A percentile compares a stretch with the other conserved stretches of the same genome.
These are phyloP conservation scores for Matsumurasca onukii DNA, from an alignment of 1,140 invertebrate species.

Conservation along the genomic window DNA sequence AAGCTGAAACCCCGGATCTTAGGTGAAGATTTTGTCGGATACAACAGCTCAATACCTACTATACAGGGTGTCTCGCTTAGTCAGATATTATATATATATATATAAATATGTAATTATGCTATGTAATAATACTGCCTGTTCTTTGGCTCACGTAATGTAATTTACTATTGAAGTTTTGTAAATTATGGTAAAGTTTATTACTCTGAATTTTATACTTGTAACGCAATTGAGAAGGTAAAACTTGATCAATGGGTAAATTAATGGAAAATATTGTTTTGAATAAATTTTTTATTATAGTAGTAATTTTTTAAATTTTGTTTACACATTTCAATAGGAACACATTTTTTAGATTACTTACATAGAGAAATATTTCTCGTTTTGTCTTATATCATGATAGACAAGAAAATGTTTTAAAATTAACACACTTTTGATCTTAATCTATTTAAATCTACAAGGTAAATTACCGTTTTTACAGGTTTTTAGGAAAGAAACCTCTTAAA, in stretches of 20 bases:
- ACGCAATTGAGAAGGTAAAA: background rate
- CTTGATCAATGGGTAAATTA: background rate
- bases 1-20: too few species aligned
- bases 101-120: too few species aligned
- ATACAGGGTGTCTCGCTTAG: slow-evolving; percentile 20
- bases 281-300: background rate
- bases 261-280: background rate
- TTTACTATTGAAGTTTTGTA: slow-evolving; percentile 14
- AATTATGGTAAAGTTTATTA: slow-evolving; percentile 12
- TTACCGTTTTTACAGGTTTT: too few species aligned
- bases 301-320: background rate
- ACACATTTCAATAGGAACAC: background rate
- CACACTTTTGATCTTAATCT: too few species aligned
- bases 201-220: slow-evolving; percentile 24
- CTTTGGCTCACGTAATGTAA: slow-evolving; percentile 3
- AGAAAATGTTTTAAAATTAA: too few species aligned
- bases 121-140: slow-evolving; percentile 15
- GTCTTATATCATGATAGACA: background rate
- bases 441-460: too few species aligned
- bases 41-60: background rate
- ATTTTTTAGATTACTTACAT: background rate
- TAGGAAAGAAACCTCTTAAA: too few species aligned
- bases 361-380: background rate
- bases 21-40: too few species aligned
- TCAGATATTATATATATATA: slow-evolving; percentile 21